phyloP scores from a whole-genome alignment of 2,888 invertebrate genomes.

The Epirrhoe alternata region DNA sequence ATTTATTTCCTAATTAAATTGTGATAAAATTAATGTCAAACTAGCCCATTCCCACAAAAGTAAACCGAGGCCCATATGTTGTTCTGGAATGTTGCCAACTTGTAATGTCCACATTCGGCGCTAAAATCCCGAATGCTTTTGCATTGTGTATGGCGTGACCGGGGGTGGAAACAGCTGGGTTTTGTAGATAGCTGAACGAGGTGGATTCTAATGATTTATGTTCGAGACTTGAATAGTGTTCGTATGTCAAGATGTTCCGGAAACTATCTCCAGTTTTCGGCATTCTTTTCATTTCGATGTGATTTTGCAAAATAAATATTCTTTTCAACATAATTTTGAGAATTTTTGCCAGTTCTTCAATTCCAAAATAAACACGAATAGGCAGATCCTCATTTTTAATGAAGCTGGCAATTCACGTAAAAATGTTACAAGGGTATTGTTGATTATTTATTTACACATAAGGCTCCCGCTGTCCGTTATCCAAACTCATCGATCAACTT shows the following conservation, averaged over 20 bases:
- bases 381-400: background rate
- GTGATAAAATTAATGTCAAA: constrained; percentile 12
- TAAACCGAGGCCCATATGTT: constrained; percentile 28
- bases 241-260: constrained; percentile 16
- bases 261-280: background rate
- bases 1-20: background rate
- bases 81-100: constrained; percentile 43
- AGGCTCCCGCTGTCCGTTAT: constrained; percentile 13
- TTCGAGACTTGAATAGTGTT: constrained; percentile 19
- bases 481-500: constrained; percentile 27
- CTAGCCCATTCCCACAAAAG: constrained; percentile 28
- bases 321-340: too few species aligned
- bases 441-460: constrained; percentile 5
- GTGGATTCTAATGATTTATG: constrained; percentile 27
- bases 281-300: background rate
- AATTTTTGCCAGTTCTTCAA: too few species aligned
- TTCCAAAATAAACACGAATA: too few species aligned
- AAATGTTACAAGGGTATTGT: background rate
- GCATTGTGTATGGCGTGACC: constrained; percentile 36
- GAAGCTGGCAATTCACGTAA: background rate
- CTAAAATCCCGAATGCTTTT: constrained; percentile 41
- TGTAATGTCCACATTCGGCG: constrained; percentile 43
- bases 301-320: too few species aligned
- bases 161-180: constrained; percentile 34
- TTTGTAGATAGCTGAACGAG: constrained; percentile 16